These are phyloP conservation scores for Brachionus koreanus DNA, from an alignment of 1,140 invertebrate genomes.

Conservation along the genomic window DNA sequence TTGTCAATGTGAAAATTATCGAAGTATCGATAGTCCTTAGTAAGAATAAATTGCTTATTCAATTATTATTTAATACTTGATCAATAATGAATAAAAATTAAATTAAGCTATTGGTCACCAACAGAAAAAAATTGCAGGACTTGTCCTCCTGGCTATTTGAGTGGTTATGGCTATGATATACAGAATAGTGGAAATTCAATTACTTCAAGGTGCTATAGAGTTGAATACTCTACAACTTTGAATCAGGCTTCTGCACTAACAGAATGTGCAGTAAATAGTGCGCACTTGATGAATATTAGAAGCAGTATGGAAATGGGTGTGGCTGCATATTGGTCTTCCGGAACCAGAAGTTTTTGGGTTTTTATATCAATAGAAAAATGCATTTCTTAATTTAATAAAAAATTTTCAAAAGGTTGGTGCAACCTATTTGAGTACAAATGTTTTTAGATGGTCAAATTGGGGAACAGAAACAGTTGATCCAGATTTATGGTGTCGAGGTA, in stretches of 20 bases:
- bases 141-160: constrained; percentile 4
- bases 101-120: constrained; percentile 21
- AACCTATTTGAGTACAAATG: background rate
- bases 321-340: background rate
- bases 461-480: background rate
- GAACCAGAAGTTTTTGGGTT: constrained; percentile 24
- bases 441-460: background rate
- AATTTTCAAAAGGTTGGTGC: background rate
- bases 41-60: too few relatives aligned
- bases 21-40: background rate
- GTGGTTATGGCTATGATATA: constrained; percentile 22
- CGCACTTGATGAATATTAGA: constrained; percentile 26
- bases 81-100: background rate
- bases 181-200: constrained; percentile 17
- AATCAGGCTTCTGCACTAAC: background rate
- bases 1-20: constrained; percentile 41
- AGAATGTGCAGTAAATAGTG: background rate
- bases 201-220: background rate
- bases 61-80: background rate
- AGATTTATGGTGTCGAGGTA: constrained; percentile 17
- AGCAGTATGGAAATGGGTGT: constrained; percentile 35
- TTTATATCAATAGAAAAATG: background rate
- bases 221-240: background rate
- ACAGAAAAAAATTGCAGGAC: background rate
- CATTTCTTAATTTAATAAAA: background rate